Conservation (phyloP, 2,797 vertebrate species). For the Galaxias olidus region DNA sequence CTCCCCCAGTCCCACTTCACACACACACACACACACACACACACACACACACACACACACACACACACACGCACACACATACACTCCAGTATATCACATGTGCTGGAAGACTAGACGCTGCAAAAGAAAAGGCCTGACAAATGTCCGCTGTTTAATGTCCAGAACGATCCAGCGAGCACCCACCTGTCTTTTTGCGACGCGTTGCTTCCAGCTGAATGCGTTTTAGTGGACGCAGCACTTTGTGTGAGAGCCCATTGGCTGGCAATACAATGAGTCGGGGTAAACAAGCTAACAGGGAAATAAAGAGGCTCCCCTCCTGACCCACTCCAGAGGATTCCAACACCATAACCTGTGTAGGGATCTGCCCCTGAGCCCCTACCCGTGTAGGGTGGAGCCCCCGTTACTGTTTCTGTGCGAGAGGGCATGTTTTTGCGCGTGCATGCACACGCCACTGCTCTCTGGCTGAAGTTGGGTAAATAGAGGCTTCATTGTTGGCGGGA, state of each 20-base stretch:
- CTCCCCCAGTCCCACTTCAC: too few species aligned
- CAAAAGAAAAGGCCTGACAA: constrained; percentile 39
- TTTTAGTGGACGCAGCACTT: constrained; percentile 63
- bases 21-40: not conserved
- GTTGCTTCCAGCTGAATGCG: constrained; percentile 52
- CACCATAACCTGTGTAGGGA: constrained; percentile 27
- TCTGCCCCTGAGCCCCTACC: constrained; percentile 2
- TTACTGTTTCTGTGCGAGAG: constrained; percentile 6
- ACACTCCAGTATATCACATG: constrained; percentile 22
- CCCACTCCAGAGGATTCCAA: constrained; percentile 63
- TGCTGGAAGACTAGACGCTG: constrained; percentile 48
- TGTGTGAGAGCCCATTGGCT: constrained; percentile 23
- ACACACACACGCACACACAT: not conserved
- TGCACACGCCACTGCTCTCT: constrained; percentile 44
- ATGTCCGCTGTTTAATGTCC: constrained; percentile 56
- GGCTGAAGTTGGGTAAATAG: constrained; percentile 38
- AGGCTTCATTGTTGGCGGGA: constrained; percentile 69
- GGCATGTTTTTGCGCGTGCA: constrained; percentile 13
- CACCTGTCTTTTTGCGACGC: constrained; percentile 44
- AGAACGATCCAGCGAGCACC: constrained; percentile 52
- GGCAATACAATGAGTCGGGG: constrained; percentile 29
- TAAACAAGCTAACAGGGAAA: constrained; percentile 54
- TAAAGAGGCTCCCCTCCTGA: constrained; percentile 61
- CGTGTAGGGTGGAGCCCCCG: not conserved
- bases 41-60: constrained; percentile 1